Evolutionary conservation across 2,113 vertebrate species (phyloP).

Genomic region (Heptranchias perlo): DNA sequence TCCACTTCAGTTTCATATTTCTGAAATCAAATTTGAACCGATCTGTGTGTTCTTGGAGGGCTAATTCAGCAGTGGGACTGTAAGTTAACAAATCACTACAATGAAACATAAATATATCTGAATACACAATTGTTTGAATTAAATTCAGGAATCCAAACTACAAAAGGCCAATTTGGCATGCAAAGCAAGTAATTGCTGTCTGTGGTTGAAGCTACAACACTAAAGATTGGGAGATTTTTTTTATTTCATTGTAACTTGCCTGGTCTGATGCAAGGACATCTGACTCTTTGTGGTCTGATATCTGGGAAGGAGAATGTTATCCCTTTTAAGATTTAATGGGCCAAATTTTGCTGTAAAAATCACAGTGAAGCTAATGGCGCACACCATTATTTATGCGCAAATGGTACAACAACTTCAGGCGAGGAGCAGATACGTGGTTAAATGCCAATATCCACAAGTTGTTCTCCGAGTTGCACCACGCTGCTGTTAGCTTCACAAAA

Average conservation of each 20-base stretch:
- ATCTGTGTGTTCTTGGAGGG: not conserved
- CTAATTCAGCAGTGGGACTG: not conserved
- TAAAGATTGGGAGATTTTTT: not conserved
- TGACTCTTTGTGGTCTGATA: not conserved
- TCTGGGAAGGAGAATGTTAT: not conserved
- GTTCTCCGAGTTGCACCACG: too few species aligned
- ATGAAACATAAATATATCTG: not conserved
- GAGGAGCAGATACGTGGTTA: too few species aligned
- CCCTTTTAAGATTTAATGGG: not conserved
- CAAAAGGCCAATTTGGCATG: not conserved
- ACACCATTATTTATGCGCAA: too few species aligned
- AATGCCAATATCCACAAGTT: too few species aligned
- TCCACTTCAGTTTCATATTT: not conserved
- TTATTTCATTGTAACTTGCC: not conserved
- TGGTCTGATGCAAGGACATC: not conserved
- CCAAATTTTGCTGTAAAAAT: too few species aligned
- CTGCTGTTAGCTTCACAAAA: too few species aligned
- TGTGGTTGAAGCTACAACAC: not conserved
- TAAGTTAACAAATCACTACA: not conserved
- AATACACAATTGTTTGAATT: not conserved
- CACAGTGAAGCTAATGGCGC: too few species aligned
- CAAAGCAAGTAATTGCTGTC: not conserved
- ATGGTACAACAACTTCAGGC: too few species aligned
- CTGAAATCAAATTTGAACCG: not conserved
- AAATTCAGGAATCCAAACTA: constrained; percentile 9